phyloP scores from a whole-genome alignment of 1,140 invertebrate species.

The Aplysia californica region DNA sequence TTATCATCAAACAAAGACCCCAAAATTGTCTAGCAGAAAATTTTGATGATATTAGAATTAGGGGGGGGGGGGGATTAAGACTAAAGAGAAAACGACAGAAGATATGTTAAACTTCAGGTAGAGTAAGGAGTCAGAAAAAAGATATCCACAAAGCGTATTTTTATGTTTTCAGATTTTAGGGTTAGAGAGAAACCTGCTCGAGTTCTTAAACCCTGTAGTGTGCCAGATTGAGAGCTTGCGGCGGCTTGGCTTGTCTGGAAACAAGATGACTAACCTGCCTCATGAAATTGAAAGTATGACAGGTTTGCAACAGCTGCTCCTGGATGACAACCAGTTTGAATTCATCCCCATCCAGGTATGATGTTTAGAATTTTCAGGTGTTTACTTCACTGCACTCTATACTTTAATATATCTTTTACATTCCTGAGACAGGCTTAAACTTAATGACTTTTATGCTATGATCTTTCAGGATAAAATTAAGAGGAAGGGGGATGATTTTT shows the following conservation, averaged over 20 bases:
- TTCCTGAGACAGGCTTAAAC: too few species aligned
- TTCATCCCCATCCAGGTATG: constrained; percentile 60
- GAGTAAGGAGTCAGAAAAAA: neutral
- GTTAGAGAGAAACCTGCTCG: constrained; percentile 56
- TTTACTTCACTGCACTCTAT: too few species aligned
- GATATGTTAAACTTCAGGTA: neutral
- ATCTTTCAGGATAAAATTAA: too few species aligned
- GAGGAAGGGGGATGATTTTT: too few species aligned
- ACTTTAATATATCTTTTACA: too few species aligned
- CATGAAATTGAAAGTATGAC: constrained; percentile 58
- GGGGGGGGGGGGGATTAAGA: too few species aligned
- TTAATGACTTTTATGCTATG: too few species aligned
- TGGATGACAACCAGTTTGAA: constrained; percentile 65
- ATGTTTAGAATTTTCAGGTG: too few species aligned
- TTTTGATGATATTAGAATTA: too few species aligned
- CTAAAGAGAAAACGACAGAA: too few species aligned
- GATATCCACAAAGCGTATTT: constrained; percentile 33
- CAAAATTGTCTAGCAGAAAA: too few species aligned
- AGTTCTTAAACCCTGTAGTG: constrained; percentile 56
- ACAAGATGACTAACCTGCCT: constrained; percentile 61
- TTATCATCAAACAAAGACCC: neutral
- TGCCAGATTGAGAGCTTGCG: constrained; percentile 55
- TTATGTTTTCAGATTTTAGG: constrained; percentile 47
- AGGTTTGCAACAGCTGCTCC: constrained; percentile 52
- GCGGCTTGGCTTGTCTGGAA: constrained; percentile 59